A percentile compares a stretch with the other conserved stretches of the same genome.
Evolutionary conservation across 1,140 invertebrate species (phyloP).

Genomic region (Drosophila murphyi): DNA sequence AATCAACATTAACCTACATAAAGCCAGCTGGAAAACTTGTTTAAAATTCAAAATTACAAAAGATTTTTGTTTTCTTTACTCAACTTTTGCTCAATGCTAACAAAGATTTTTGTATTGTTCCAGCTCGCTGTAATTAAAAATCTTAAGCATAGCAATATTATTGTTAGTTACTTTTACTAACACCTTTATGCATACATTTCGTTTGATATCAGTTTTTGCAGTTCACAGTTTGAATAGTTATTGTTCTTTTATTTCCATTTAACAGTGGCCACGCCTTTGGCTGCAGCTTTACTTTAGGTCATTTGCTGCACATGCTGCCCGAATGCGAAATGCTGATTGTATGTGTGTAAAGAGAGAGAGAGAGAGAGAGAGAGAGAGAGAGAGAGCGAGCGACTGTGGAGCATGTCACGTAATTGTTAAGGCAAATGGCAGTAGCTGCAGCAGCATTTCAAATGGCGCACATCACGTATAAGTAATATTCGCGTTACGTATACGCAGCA

Average conservation of each 20-base stretch:
- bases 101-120: too few relatives aligned
- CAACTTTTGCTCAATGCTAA: too few relatives aligned
- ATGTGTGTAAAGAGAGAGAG: background rate
- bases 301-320: constrained; percentile 69
- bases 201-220: too few relatives aligned
- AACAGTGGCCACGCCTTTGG: constrained; percentile 13
- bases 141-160: too few relatives aligned
- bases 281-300: constrained; percentile 19
- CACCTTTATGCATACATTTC: too few relatives aligned
- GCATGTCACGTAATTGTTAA: constrained; percentile 73
- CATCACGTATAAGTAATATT: constrained; percentile 36
- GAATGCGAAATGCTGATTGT: constrained; percentile 21
- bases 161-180: too few relatives aligned
- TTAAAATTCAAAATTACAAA: too few relatives aligned
- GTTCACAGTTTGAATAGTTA: too few relatives aligned
- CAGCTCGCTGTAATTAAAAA: too few relatives aligned
- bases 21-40: too few relatives aligned
- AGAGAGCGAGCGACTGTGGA: background rate
- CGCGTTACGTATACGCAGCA: constrained; percentile 64
- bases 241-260: background rate
- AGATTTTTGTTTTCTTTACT: too few relatives aligned
- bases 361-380: background rate
- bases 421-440: constrained; percentile 35
- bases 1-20: too few relatives aligned
- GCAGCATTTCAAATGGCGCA: constrained; percentile 26